Conservation (phyloP, 2,888 invertebrate species). For the Entomobrya multifasciata region DNA sequence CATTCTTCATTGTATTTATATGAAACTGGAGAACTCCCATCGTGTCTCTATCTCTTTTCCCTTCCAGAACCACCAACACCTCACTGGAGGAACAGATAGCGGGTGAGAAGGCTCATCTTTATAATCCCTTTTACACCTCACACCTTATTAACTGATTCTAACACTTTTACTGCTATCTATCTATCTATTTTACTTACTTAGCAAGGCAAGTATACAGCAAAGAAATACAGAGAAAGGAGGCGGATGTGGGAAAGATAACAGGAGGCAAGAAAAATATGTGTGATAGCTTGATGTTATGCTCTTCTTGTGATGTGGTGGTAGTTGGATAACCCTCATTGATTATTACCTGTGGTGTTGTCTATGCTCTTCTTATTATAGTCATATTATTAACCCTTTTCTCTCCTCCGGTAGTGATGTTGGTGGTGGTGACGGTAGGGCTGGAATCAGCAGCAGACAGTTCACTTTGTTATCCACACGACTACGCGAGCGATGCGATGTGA, state of each 20-base stretch:
- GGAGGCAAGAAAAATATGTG: neutral
- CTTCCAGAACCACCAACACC: neutral
- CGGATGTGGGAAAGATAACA: slow-evolving; percentile 27
- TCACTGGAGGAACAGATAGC: neutral
- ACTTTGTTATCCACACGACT: neutral
- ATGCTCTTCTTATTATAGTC: neutral
- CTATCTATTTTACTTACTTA: neutral
- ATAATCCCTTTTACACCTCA: slow-evolving; percentile 55
- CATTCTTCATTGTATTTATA: neutral
- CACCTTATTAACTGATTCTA: slow-evolving; percentile 57
- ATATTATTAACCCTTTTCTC: neutral
- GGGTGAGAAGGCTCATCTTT: slow-evolving; percentile 38
- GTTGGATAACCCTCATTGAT: slow-evolving; percentile 48
- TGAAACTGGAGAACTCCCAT: neutral
- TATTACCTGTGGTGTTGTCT: slow-evolving; percentile 4
- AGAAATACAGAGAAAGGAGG: neutral
- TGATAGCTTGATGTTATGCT: slow-evolving; percentile 24
- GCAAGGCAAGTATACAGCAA: neutral
- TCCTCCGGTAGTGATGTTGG: neutral
- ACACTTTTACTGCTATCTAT: slow-evolving; percentile 10
- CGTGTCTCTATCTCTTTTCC: slow-evolving; percentile 8
- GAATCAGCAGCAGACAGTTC: neutral
- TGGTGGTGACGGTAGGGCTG: neutral
- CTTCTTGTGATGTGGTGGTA: slow-evolving; percentile 39
- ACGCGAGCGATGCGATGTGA: neutral